Conservation (phyloP, 2,113 vertebrate genomes). For the Prolemur simus region DNA sequence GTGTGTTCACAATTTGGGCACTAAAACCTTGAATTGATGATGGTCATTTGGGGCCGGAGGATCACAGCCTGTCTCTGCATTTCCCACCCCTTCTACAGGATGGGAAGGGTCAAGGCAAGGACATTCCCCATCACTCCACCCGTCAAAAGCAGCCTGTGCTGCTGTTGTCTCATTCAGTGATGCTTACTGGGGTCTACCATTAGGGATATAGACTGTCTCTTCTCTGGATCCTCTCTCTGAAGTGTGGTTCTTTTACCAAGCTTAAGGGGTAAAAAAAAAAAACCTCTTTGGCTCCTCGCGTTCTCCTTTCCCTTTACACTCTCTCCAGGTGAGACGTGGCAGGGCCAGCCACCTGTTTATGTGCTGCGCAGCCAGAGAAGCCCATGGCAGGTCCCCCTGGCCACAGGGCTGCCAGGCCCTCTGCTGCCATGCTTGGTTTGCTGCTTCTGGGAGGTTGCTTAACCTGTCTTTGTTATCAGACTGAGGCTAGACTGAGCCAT, state of each 20-base stretch:
- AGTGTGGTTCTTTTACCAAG: not conserved
- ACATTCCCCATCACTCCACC: not conserved
- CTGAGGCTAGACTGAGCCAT: not conserved
- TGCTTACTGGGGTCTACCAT: not conserved
- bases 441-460: not conserved
- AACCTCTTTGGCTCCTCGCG: not conserved
- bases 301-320: not conserved
- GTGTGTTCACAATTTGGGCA: not conserved
- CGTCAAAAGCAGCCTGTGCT: not conserved
- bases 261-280: not conserved
- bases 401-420: not conserved
- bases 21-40: not conserved
- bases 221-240: not conserved
- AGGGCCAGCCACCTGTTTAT: not conserved
- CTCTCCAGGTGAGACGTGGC: not conserved
- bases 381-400: not conserved
- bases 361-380: not conserved
- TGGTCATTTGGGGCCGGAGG: not conserved
- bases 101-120: not conserved
- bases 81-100: not conserved
- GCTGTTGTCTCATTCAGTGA: not conserved
- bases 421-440: rapidly evolving
- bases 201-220: not conserved
- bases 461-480: not conserved
- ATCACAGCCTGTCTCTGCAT: not conserved